Base-by-base conservation (phyloP, 2,888 invertebrate species). In the Drosophila kanekoi region DNA sequence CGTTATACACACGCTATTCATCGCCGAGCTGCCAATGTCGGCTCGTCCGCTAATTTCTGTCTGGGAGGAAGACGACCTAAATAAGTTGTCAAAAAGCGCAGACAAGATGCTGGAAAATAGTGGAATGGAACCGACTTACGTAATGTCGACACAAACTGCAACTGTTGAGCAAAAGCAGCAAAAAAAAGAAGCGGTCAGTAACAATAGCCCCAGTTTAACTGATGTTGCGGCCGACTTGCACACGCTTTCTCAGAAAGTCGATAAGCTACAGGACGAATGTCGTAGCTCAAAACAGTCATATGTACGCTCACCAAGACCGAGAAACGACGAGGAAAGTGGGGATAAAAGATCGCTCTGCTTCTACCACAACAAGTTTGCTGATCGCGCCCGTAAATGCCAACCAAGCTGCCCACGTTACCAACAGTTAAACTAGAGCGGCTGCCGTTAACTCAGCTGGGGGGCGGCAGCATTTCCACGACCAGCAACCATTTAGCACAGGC, bases 371-470 rank as follows among this genome's bases (percentile, higher is more conserved):
- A 20, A 20, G 2, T 20, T 20, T 20, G 20, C 3, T 3, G 20
- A 20, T 20, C 20, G 20, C 20, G 1, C 5, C 4, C 4, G 20
- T 20, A 20, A 20, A 20, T 70, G 66, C 18, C 44, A 52, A n/a
- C 23, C 51, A 38, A 2, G 4, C 10, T 38, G 38, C n/a, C 13
- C 20, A 6, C 10, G 49, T 52, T 23, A 51, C 20, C 38, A 48
- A 28, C 56, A 13, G 51, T 37, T 37, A 38, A 71, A 66, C 62
- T 72, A 68, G 14, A 54, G 14, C 23, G 33, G 70, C 59, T 66
- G 52, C 57, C 70, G 62, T 54, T 54, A 45, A 23, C 56, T 53
- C 60, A 54, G 38, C 23, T 47, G 51, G 51, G 48, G 52, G 51
- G n/a, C n/a, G n/a, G n/a, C n/a, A n/a, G n/a, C n/a, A n/a, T n/a